phyloP scores from a whole-genome alignment of 2,888 invertebrate species.

The Conomelus anceps region DNA sequence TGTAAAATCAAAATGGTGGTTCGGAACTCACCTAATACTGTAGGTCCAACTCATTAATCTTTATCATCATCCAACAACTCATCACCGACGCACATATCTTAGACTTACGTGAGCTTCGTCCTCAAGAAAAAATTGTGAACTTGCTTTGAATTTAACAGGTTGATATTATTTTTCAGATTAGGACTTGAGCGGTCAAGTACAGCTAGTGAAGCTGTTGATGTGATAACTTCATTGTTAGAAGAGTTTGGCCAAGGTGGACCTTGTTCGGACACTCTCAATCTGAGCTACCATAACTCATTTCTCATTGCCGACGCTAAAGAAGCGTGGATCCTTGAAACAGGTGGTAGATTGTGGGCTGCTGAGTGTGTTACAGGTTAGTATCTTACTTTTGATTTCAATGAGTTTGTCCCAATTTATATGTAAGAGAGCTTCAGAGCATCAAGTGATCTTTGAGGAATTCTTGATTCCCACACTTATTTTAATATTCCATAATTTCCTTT shows the following conservation, averaged over 20 bases:
- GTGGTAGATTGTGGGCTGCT: constrained; percentile 71
- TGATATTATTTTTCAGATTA: constrained; percentile 46
- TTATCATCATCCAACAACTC: too few relatives aligned
- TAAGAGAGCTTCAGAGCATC: neutral
- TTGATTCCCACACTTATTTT: neutral
- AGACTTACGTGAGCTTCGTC: too few relatives aligned
- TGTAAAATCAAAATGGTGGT: too few relatives aligned
- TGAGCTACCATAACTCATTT: constrained; percentile 66
- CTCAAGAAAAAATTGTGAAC: too few relatives aligned
- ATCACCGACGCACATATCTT: too few relatives aligned
- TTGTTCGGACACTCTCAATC: constrained; percentile 51
- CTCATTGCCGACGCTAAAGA: constrained; percentile 61
- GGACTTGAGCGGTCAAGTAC: constrained; percentile 60
- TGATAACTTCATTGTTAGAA: constrained; percentile 58
- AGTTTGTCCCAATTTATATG: too few relatives aligned
- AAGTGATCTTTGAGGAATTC: neutral
- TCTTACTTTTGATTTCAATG: neutral
- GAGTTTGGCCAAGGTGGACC: constrained; percentile 66
- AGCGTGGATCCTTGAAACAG: constrained; percentile 70
- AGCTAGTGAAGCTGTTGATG: constrained; percentile 59
- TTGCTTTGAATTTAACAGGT: too few relatives aligned
- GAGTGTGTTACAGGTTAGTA: constrained; percentile 53
- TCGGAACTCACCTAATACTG: too few relatives aligned
- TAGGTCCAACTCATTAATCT: too few relatives aligned
- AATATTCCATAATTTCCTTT: neutral